Conservation (phyloP, 2,797 vertebrate species). For the Danionella dracula region DNA sequence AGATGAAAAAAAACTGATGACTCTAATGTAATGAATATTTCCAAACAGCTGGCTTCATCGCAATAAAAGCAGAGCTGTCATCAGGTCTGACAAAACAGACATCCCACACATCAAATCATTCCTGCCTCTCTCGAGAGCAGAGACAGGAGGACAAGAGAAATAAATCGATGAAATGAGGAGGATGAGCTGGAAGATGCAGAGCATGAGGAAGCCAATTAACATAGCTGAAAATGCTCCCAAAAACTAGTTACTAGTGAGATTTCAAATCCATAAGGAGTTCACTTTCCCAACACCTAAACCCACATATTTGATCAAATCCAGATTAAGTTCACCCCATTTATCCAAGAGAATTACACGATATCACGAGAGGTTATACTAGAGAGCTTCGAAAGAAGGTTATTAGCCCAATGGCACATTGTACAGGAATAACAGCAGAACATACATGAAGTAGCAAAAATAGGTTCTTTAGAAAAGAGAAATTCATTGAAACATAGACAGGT, state of each 20-base stretch:
- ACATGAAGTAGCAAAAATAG: background rate
- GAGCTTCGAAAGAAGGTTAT: conserved; percentile 44
- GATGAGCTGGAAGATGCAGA: no score
- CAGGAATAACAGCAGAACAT: background rate
- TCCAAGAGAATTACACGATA: conserved; percentile 40
- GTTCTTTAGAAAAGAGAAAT: background rate
- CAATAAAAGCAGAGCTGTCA: conserved; percentile 8
- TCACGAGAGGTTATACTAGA: conserved; percentile 43
- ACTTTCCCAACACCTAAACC: conserved; percentile 18
- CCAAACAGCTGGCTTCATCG: background rate
- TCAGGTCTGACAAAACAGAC: background rate
- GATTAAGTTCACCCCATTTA: conserved; percentile 49
- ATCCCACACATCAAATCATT: background rate
- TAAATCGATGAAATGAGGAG: no score
- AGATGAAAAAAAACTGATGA: background rate
- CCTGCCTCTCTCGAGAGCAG: no score
- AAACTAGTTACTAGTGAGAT: background rate
- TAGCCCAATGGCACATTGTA: conserved; percentile 40
- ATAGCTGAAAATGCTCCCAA: background rate
- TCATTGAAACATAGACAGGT: conserved; percentile 26
- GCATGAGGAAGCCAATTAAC: background rate
- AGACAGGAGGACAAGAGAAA: no score
- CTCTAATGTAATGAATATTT: conserved; percentile 7
- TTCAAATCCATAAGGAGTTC: conserved; percentile 21
- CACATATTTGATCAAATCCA: conserved; percentile 50